Percentiles rank a stretch among this genome's conserved stretches.
Evolutionary conservation across 2,888 invertebrate species (phyloP).

Genomic region (Chesias legatella): DNA sequence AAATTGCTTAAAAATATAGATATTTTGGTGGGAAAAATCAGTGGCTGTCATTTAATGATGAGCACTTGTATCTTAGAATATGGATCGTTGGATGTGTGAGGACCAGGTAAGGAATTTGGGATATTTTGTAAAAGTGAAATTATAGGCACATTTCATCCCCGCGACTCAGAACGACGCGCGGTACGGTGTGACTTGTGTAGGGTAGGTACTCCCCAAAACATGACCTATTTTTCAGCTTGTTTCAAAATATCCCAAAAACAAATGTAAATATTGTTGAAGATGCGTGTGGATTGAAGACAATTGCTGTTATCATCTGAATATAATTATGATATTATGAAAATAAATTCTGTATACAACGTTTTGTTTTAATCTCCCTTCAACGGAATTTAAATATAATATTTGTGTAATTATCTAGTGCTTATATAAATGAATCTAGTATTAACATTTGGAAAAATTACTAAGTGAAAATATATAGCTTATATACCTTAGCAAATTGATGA

Average conservation of each 20-base stretch:
- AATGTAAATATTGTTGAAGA: conserved; percentile 70
- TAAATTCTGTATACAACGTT: conserved; percentile 65
- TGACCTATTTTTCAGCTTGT: background rate
- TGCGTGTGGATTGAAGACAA: conserved; percentile 47
- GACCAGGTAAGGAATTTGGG: conserved; percentile 43
- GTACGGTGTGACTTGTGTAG: too few relatives aligned
- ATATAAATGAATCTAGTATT: too few relatives aligned
- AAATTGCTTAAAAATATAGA: conserved; percentile 50
- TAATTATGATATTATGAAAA: conserved; percentile 60
- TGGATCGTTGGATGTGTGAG: conserved; percentile 35
- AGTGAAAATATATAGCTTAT: too few relatives aligned
- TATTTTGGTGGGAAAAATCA: conserved; percentile 32
- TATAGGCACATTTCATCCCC: too few relatives aligned
- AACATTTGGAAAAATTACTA: too few relatives aligned
- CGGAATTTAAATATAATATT: too few relatives aligned
- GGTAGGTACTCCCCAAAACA: too few relatives aligned
- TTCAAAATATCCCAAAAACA: conserved; percentile 40
- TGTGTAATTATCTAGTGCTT: too few relatives aligned
- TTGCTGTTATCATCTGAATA: conserved; percentile 70
- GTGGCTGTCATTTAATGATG: conserved; percentile 60
- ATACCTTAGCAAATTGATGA: too few relatives aligned
- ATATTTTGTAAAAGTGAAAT: conserved; percentile 21
- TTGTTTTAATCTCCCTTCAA: conserved; percentile 35
- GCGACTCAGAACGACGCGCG: too few relatives aligned
- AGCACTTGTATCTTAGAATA: conserved; percentile 52